Percentiles rank a stretch among this genome's conserved stretches.
Evolutionary conservation across 2,888 invertebrate genomes (phyloP).

Genomic region (Volucella inanis): DNA sequence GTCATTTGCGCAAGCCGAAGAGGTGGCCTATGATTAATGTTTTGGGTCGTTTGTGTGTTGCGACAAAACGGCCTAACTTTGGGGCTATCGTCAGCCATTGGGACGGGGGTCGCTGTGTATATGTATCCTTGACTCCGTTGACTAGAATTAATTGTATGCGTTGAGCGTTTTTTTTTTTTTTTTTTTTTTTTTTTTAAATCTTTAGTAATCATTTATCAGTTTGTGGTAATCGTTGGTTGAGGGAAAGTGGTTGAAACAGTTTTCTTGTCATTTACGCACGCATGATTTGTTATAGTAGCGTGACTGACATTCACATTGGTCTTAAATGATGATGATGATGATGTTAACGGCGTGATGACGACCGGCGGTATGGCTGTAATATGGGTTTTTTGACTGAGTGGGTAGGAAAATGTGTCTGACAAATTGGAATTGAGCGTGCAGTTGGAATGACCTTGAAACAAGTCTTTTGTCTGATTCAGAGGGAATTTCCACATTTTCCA

Average conservation of each 20-base stretch:
- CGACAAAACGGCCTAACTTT: slow-evolving; percentile 21
- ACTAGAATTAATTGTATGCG: background rate
- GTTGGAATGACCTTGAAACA: slow-evolving; percentile 44
- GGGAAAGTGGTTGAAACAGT: slow-evolving; percentile 46
- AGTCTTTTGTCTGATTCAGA: slow-evolving; percentile 40
- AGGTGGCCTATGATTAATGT: slow-evolving; percentile 45
- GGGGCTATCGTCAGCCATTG: slow-evolving; percentile 30
- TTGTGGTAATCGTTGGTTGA: slow-evolving; percentile 34
- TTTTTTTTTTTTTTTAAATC: too few species aligned
- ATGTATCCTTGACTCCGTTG: slow-evolving; percentile 53
- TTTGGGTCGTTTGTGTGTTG: slow-evolving; percentile 9
- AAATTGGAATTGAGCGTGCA: slow-evolving; percentile 55
- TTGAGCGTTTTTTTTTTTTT: too few species aligned
- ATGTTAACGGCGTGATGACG: slow-evolving; percentile 36
- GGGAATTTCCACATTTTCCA: slow-evolving; percentile 8
- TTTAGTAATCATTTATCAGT: slow-evolving; percentile 69
- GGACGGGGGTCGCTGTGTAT: too few species aligned
- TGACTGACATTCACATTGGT: slow-evolving; percentile 54
- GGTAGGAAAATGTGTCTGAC: slow-evolving; percentile 36
- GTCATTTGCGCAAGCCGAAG: slow-evolving; percentile 41
- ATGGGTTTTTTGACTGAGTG: slow-evolving; percentile 17
- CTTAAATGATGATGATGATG: slow-evolving; percentile 48
- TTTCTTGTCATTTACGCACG: slow-evolving; percentile 69
- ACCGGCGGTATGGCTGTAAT: background rate
- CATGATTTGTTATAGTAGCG: slow-evolving; percentile 68